Base-by-base conservation (phyloP, 2,113 vertebrate species). In the Hylia prasina region DNA sequence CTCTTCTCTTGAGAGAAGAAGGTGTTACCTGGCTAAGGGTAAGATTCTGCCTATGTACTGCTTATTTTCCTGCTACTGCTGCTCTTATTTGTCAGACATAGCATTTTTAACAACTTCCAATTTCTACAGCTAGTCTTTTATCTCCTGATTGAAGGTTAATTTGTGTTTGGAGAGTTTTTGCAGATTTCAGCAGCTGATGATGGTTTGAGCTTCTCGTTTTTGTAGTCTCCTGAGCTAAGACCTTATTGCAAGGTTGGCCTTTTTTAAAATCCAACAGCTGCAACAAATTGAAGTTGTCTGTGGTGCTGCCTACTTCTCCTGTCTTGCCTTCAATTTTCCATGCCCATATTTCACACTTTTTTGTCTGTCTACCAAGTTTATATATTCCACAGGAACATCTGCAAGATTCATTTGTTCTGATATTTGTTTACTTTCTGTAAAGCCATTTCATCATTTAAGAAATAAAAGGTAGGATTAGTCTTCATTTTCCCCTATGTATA, bases 111-210 rank as follows among this genome's bases (percentile, higher is more conserved):
- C 83, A 56, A 65, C 47, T 94, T 97, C 82, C 53, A 88, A 6
- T 87, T 95, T 91, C 82, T 87, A 28, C 53, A 77, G 80, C 82
- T 75, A 61, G 75, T 84, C 92, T 96, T 95, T 97, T 96, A 96
- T 97, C 92, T 97, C 80, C 37, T 64, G 72, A 57, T 81, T 92
- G 73, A 90, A 96, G 91, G 87, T 95, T 97, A 96, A 91, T 96
- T 95, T 95, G 89, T 94, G 58, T 96, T 97, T 87, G 72, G 83
- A 93, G 91, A 90, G 87, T 80, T 94, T 92, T 66, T 94, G 85
- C 75, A 82, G 94, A 84, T 95, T 96, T 94, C 90, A 51, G 68
- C 90, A 89, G 92, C 93, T 78, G 96, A 96, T 95, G 95, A 89
- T 96, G 0, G 73, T 63, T 71, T 53, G 71, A 92, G 82, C 89